Base-by-base conservation (phyloP, 2,113 vertebrate species). In the Gobiocypris rarus region DNA sequence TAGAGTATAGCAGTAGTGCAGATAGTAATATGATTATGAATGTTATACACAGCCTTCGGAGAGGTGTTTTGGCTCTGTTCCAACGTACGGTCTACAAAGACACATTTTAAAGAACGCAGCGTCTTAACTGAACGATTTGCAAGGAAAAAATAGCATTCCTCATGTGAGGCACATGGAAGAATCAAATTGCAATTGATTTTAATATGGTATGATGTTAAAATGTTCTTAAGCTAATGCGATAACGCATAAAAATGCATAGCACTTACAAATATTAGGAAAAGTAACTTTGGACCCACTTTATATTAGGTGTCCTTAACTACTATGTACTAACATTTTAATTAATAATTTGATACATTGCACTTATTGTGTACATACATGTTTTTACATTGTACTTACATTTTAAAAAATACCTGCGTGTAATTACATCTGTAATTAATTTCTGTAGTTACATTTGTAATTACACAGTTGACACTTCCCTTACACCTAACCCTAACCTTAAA, bases 11-110 rank as follows among this genome's bases (percentile, higher is more conserved):
- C 5, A 43, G n/a, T 24, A 71, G 41, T 45, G 69, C 22, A 41
- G 38, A 61, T 77, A 77, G 75, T 75, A 75, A 75, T 34, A 11
- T 43, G 76, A 54, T 45, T 61, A 78, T 61, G 13, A 78, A 78
- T 78, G 41, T 43, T n/a, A 61, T 43, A 43, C n/a, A 43, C 56
- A 17, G 56, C 38, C n/a, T 45, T 43, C n/a, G 2, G 14, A 61
- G 22, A 43, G 56, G 38, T 78, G n/a, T 26, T 45, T 54, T 54
- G 56, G 54, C 19, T 59, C 75, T 24, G 75, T 77, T 77, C 34
- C 52, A 59, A 58, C n/a, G 9, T 56, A 56, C 22, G 8, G 63
- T 34, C 7, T 41, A 41, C 34, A 70, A 5, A 71, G 19, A 17
- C 10, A n/a, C 22, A 2, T 71, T 45, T 71, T 24, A 45, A 71